phyloP scores from a whole-genome alignment of 1,140 invertebrate species.

The Drosophila tsacasi region DNA sequence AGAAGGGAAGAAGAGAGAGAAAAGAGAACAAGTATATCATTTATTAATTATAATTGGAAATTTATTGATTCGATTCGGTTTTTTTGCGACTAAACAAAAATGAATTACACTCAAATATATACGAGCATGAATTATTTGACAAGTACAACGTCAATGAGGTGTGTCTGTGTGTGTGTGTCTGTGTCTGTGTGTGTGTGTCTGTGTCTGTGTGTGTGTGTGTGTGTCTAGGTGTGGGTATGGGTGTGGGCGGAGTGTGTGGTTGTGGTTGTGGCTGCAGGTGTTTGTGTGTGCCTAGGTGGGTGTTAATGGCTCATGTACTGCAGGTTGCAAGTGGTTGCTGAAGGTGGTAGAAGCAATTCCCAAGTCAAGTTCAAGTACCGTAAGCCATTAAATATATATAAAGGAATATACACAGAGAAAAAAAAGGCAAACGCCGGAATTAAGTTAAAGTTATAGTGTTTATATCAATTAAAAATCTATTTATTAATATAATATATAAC shows the following conservation, averaged over 20 bases:
- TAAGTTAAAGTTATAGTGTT: neutral
- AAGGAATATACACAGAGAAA: neutral
- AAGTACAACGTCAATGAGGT: constrained; percentile 79
- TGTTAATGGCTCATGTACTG: constrained; percentile 34
- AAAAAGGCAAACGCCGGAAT: neutral
- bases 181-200: neutral
- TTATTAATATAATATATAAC: neutral
- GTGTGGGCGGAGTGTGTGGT: constrained; percentile 19
- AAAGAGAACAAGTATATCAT: constrained; percentile 60
- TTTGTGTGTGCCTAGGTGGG: constrained; percentile 16
- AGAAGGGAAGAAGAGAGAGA: constrained; percentile 29
- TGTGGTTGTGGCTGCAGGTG: constrained; percentile 18
- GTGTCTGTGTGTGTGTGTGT: constrained; percentile 33
- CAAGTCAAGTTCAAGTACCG: constrained; percentile 47
- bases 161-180: constrained; percentile 20
- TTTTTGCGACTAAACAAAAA: constrained; percentile 80
- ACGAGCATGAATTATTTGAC: constrained; percentile 83
- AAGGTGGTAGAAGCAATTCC: constrained; percentile 24
- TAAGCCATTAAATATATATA: constrained; percentile 5
- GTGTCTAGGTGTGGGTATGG: constrained; percentile 23
- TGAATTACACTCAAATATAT: constrained; percentile 81
- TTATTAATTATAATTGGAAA: constrained; percentile 81
- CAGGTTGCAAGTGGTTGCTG: constrained; percentile 8
- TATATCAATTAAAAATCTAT: neutral
- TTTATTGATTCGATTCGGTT: constrained; percentile 67